A percentile compares a stretch with the other conserved stretches of the same genome.
Evolutionary conservation across 2,888 invertebrate species (phyloP).

Genomic region (Physocephala rufipes): DNA sequence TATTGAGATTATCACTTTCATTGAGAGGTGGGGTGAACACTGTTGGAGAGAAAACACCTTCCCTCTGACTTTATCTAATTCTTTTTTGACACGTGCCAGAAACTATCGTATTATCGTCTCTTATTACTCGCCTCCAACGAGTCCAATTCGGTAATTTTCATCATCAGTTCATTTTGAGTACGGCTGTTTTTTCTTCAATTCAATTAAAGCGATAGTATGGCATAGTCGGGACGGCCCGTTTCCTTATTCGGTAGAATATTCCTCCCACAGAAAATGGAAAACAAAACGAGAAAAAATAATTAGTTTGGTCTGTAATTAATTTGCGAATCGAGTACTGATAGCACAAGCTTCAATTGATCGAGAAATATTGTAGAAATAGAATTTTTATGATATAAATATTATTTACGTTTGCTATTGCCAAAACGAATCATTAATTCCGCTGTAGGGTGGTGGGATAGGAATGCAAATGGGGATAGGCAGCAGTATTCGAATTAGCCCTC

Average conservation of each 20-base stretch:
- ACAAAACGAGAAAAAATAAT: neutral
- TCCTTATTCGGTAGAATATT: neutral
- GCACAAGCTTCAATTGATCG: too few species aligned
- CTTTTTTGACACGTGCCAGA: slow-evolving; percentile 4
- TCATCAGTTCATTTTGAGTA: neutral
- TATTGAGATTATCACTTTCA: too few species aligned
- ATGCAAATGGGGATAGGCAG: too few species aligned
- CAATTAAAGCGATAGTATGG: neutral
- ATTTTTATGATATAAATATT: too few species aligned
- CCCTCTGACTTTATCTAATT: neutral
- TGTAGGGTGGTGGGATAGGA: too few species aligned
- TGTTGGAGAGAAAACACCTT: too few species aligned
- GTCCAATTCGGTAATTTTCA: neutral
- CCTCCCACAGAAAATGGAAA: slow-evolving; percentile 13
- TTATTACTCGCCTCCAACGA: neutral
- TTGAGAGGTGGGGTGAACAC: too few species aligned
- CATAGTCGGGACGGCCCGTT: neutral
- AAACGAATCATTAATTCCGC: too few species aligned
- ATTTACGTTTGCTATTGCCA: too few species aligned
- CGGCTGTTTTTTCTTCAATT: too few species aligned
- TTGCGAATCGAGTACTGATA: neutral
- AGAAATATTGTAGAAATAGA: too few species aligned
- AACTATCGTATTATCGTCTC: neutral
- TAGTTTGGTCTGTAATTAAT: slow-evolving; percentile 13
- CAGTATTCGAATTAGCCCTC: too few species aligned